Base-by-base conservation (phyloP, 2,888 invertebrate species). In the Biston stratarius region DNA sequence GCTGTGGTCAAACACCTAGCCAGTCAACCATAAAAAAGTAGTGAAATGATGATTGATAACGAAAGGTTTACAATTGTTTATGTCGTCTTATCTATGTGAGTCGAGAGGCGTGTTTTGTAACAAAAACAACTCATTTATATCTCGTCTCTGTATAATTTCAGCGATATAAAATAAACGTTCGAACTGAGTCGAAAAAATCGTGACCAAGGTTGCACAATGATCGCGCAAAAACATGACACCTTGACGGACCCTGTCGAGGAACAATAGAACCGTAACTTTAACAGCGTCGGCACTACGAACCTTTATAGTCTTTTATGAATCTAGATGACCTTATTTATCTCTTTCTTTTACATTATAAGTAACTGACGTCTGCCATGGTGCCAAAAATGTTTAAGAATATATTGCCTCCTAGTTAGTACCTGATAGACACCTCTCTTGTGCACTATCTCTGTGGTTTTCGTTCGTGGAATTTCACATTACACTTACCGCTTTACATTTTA, bases 261-360 rank as follows among this genome's bases (percentile, higher is more conserved):
- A 76, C 72, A 75, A 77, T 77, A 73, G 73, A 76, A 64, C 58
- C 60, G 64, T 71, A 67, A 70, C 61, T 74, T 61, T 63, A 67
- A 65, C 72, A 67, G 44, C 69, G 60, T 65, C 48, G 51, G n/a
- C 38, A 44, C 14, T 15, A 36, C 59, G 64, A 69, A 55, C 61
- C 61, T 52, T 40, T 69, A 56, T 66, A 62, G 62, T 57, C 49
- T 44, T 38, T 38, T 24, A 48, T 10, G 10, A 10, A 47, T 9
- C 15, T 48, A 48, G 9, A 38, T 9, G 6, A 38, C 6, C 24
- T 11, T 24, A 24, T 10, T 11, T 24, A 48, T 33, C 11, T 48
- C 9, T 24, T 47, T 15, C 24, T 12, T 33, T 11, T 10, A 24
- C 24, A 6, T 15, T 24, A 8, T 48, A 24, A 48, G 11, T 33